Conservation (phyloP, 2,888 invertebrate species). For the Drosophila demipolita region DNA sequence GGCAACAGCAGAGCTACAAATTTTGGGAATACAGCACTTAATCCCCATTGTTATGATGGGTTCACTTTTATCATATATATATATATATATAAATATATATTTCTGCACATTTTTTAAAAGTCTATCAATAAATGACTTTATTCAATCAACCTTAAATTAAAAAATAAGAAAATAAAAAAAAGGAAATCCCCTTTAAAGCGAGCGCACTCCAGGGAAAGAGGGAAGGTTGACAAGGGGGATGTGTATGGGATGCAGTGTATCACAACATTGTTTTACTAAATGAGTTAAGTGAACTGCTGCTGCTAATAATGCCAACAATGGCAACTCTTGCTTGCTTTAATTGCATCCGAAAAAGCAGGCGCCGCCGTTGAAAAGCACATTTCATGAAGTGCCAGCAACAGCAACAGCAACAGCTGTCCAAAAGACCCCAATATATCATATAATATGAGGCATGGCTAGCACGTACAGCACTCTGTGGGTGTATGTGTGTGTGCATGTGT, state of each 20-base stretch:
- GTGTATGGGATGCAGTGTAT: not conserved
- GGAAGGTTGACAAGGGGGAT: not conserved
- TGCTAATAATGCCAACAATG: slow-evolving; percentile 26
- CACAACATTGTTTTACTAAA: slow-evolving; percentile 23
- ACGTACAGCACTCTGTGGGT: slow-evolving; percentile 3
- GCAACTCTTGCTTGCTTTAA: slow-evolving; percentile 35
- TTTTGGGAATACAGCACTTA: not conserved
- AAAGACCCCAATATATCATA: slow-evolving; percentile 52
- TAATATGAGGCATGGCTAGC: slow-evolving; percentile 35
- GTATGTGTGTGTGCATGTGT: not conserved
- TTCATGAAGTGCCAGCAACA: slow-evolving; percentile 56
- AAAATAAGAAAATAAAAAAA: not conserved
- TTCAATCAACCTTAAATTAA: not conserved
- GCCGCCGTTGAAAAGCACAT: slow-evolving; percentile 48
- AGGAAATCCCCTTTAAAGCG: not conserved
- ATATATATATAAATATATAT: not conserved
- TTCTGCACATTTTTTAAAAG: not conserved
- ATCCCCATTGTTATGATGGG: not conserved
- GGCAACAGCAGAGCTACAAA: not conserved
- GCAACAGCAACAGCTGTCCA: slow-evolving; percentile 49
- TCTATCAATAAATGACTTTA: not conserved
- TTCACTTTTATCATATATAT: not conserved
- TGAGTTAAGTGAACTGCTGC: slow-evolving; percentile 8
- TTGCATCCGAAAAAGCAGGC: slow-evolving; percentile 37
- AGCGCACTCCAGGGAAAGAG: not conserved